Base-by-base conservation (phyloP, 2,797 vertebrate genomes). In the Carduelis carduelis region DNA sequence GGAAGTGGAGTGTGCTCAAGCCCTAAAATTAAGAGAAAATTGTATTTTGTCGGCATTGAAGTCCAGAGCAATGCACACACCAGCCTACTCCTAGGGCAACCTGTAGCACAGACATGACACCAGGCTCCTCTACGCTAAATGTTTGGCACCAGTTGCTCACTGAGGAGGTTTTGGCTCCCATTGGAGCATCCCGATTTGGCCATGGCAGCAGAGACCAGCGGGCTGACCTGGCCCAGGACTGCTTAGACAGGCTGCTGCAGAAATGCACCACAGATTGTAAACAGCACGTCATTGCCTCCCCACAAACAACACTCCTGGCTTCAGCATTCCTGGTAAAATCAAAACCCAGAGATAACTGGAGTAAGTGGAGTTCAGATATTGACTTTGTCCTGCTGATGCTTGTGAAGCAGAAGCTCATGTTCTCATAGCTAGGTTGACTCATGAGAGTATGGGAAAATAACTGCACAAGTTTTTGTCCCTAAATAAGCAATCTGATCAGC, bases 201-300 rank as follows among this genome's bases (percentile, higher is more conserved):
- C 49, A 23, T 1, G 4, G 3, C 8, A 6, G 32, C 2, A 2
- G 20, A 57, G 50, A 64, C 15, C 60, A 63, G n/a, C 0, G 0
- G 37, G 37, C 27, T 60, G 32, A 43, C 34, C 59, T 37, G 68
- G 44, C 13, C 46, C 14, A 34, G 28, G 1, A 1, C 34, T 27
- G 22, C 34, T 83, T 20, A 41, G 24, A 41, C 30, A 65, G 43
- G 23, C 47, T 6, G 0, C 34, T 89, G 60, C 39, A 89, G 72
- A 83, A 81, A 44, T 18, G 13, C n/a, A 60, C 5, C 11, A 5
- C 2, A 9, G 12, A 11, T 6, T 37, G 10, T 4, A 47, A 90
- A 24, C 3, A 9, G 34, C 2, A 18, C 21, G 11, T n/a, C 17
- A 2, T 20, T 12, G 12, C 5, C 24, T 55, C 16, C 24, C 19